Evolutionary conservation across 2,888 invertebrate species (phyloP), one percentile per base, ranked within the genome.

Genomic region (Yponomeuta cagnagella): DNA sequence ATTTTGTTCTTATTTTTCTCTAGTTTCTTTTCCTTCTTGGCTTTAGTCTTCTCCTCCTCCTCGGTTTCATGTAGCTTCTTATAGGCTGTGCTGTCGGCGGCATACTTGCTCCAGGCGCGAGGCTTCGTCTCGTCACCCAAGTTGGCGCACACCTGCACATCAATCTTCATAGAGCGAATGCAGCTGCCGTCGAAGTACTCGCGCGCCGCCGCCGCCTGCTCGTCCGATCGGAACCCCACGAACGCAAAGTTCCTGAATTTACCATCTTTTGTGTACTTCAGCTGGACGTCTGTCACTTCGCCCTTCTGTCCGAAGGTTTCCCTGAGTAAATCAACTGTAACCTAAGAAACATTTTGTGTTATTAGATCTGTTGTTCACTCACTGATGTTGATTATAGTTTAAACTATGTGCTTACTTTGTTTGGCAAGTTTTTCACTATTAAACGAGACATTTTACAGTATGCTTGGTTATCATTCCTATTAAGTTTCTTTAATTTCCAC

Each of bases 211-310:
- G 94, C 81, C 0, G 98, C 98, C 80, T 97, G 96, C 69, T 95
- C 94, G 73, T 96, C 96, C 33, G 93, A 94, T 80, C 96, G 95
- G 85, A 95, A 99, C 9, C 99, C 99, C 76, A 99, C 92, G 82
- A 99, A 99, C 5, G 96, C 98, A 89, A 99, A 99, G 78, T 96
- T 95, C 72, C 99, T 93, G 84, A 99, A 99, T 81, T 95, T 95
- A 10, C 99, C 98, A 91, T 97, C 96, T 77, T 95, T 94, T 0
- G 97, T 98, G 80, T 96, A 98, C 85, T 99, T 99, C 9, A 99
- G 87, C 79, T 98, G 97, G 9, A 98, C 94, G 90, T 99, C 99
- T 9, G 99, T 99, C 10, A 99, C 95, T 74, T 94, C 94, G 33
- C 98, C 98, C 80, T 96, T 96, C 77, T 95, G 86, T 69, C 95